Evolutionary conservation across 1,140 invertebrate species (phyloP), one percentile per base, ranked within the genome.

Genomic region (Rhizoglyphus robini): DNA sequence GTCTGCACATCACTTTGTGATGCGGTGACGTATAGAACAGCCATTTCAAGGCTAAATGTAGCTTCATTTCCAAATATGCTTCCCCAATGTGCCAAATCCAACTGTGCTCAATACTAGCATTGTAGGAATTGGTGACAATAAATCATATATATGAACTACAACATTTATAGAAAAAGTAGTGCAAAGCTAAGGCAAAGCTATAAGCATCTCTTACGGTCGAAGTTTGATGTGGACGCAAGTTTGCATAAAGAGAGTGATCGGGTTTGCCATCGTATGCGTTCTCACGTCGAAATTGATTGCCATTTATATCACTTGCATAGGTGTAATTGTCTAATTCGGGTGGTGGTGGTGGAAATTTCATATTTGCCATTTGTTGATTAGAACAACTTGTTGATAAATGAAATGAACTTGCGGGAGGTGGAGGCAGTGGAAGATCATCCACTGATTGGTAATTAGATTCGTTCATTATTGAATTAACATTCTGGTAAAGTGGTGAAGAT

Each of bases 341-440:
- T n/a, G 15, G 58, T n/a, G 15, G 15, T 15, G 29, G 27, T 29
- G 58, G 58, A 60, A 60, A 29, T 18, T 30, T 58, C 15, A 3
- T 3, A 3, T 13, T 2, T 29, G 2, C 2, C 25, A 18, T 13
- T 58, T 58, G 29, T 60, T 60, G 58, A 54, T 54, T 20, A 23
- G 23, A 27, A 8, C 51, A 54, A 32, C 31, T 54, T 60, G 58
- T 29, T 60, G 58, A 60, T 38, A 1, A 20, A 2, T 3, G 27
- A 30, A 20, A 46, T 2, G 30, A 30, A 20, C 30, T 29, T 20
- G 58, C 8, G 8, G 58, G 58, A 4, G 58, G 58, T 60, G 58
- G 58, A 23, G 58, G 58, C 58, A 60, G 36, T 34, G 58, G 27
- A 3, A 60, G 15, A n/a, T 60, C 27, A 27, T 60, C 58, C 15